Percentiles rank a stretch among this genome's conserved stretches.
phyloP scores from a whole-genome alignment of 2,113 vertebrate species.

The Chroicocephalus ridibundus region DNA sequence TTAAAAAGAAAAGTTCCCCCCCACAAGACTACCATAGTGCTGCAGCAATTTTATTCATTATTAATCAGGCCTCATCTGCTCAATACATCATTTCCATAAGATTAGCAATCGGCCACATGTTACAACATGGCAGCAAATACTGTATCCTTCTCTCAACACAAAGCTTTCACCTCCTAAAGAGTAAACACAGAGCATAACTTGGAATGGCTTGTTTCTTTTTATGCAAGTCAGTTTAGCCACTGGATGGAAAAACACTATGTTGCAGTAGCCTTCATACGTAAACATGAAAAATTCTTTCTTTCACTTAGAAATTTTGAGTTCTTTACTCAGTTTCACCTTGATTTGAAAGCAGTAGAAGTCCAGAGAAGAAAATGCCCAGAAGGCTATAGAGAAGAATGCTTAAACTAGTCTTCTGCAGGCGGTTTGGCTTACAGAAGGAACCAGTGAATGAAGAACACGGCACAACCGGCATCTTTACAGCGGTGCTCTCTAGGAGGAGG shows the following conservation, averaged over 20 bases:
- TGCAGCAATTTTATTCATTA: conserved; percentile 5
- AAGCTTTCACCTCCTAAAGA: neutral
- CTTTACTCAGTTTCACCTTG: neutral
- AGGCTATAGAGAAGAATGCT: neutral
- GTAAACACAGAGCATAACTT: neutral
- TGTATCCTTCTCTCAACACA: neutral
- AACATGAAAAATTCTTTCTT: neutral
- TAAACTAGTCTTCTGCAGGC: too few relatives aligned
- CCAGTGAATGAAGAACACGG: accelerated
- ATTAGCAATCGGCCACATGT: neutral
- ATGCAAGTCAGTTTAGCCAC: neutral
- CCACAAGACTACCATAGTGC: neutral
- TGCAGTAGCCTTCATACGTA: neutral
- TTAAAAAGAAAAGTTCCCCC: neutral
- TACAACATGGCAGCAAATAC: neutral
- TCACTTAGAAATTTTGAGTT: neutral
- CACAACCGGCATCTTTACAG: neutral
- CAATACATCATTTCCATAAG: neutral
- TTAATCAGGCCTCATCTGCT: conserved; percentile 32
- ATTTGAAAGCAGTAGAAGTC: neutral
- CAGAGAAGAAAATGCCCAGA: neutral
- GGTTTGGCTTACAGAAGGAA: neutral
- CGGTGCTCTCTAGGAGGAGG: neutral
- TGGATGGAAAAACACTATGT: neutral
- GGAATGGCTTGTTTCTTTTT: neutral